These are phyloP conservation scores for Cylas formicarius DNA, from an alignment of 1,140 invertebrate species.

Conservation along the genomic window DNA sequence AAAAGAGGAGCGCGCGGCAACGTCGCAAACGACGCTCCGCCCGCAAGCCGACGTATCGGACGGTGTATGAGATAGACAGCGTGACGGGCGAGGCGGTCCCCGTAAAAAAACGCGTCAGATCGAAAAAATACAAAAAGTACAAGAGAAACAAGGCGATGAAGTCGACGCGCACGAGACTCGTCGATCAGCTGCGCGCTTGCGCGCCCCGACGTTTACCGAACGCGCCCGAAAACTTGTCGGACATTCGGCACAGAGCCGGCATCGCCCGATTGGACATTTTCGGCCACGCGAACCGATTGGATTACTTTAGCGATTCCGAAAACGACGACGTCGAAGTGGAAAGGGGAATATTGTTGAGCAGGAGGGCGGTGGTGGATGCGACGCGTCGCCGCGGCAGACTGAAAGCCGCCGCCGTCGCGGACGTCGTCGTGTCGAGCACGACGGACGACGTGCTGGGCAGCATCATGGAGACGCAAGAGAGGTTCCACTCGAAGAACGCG, in stretches of 20 bases:
- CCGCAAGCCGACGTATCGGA: constrained; percentile 21
- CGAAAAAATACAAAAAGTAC: constrained; percentile 14
- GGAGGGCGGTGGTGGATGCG: constrained; percentile 40
- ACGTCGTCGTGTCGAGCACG: constrained; percentile 37
- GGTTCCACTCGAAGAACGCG: constrained; percentile 61
- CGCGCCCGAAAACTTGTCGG: constrained; percentile 27
- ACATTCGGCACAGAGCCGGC: constrained; percentile 29
- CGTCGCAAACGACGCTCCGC: constrained; percentile 38
- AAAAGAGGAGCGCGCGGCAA: constrained; percentile 23
- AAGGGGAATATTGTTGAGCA: constrained; percentile 34
- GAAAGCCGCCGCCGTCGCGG: constrained; percentile 44
- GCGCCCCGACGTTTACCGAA: constrained; percentile 30
- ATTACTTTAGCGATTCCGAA: constrained; percentile 49
- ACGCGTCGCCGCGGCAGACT: constrained; percentile 44
- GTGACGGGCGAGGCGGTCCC: constrained; percentile 33
- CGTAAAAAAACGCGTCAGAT: constrained; percentile 21
- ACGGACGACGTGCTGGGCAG: constrained; percentile 58
- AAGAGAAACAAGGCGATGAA: constrained; percentile 21
- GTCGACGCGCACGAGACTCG: constrained; percentile 29
- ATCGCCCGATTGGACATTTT: constrained; percentile 49
- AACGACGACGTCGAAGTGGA: constrained; percentile 44
- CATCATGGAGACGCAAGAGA: constrained; percentile 67
- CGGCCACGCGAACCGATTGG: constrained; percentile 54
- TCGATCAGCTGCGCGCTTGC: constrained; percentile 41
- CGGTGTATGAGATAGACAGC: constrained; percentile 34